Evolutionary conservation across 2,113 vertebrate species (phyloP), one percentile per base, ranked within the genome.

Genomic region (Dasypus novemcinctus): DNA sequence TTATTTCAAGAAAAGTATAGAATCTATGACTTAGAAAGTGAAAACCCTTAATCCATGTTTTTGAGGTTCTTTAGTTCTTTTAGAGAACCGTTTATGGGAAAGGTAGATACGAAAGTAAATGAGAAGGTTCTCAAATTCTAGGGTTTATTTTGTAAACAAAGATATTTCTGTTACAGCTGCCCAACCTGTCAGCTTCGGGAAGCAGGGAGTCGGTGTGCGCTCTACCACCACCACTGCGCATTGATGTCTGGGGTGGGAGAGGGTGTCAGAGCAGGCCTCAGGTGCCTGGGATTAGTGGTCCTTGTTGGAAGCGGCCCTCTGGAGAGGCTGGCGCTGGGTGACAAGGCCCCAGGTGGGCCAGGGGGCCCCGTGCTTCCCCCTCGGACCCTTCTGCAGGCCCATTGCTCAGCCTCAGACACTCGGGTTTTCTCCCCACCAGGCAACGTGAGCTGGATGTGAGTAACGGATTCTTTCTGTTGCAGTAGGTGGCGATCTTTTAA

Each of bases 371-470:
- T 27, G 4, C 7, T 59, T 15, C 13, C 54, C 6, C 2, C 46
- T 17, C 38, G 49, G 29, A 41, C 18, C 69, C 82, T 66, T 5
- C 29, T 21, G 6, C 7, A 1, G 23, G 54, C 5, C 15, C 14
- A 21, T 29, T 63, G 27, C 38, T 6, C 15, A n/a, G 46, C 38
- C 38, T 59, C 0, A 0, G 52, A 2, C 12, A 29, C 21, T 8
- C 0, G 6, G 23, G 57, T 23, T 57, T 12, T 75, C 63, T 18
- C 12, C 86, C 85, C 5, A 4, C 5, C 5, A 69, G 66, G 20
- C 9, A 7, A 21, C 21, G n/a, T 36, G n/a, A 36, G 7, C 66
- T 69, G 66, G 1, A 1, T 2, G 0, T 10, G 36, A 27, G 15
- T 23, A 4, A 27, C 4, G 38, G 21, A 57, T 11, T 38, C 38